phyloP scores from a whole-genome alignment of 2,797 vertebrate genomes.

The Squalus acanthias region DNA sequence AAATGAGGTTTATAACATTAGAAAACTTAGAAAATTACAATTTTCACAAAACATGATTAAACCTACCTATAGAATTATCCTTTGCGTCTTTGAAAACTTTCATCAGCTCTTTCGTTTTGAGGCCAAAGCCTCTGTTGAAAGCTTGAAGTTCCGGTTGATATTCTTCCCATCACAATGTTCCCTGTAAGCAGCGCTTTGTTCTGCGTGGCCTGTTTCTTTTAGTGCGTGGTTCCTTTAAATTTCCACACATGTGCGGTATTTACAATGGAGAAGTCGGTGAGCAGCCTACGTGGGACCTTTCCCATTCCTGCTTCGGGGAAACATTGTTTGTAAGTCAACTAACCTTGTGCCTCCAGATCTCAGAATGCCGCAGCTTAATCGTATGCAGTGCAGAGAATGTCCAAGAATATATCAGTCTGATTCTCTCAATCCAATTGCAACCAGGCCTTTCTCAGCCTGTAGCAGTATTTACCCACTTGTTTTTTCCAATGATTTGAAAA shows the following conservation, averaged over 20 bases:
- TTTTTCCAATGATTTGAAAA: not conserved
- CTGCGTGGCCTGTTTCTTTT: no score
- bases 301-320: no score
- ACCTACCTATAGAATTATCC: not conserved
- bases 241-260: no score
- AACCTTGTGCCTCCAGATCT: not conserved
- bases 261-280: no score
- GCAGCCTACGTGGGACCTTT: no score
- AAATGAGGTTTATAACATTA: not conserved
- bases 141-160: not conserved
- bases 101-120: not conserved
- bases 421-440: not conserved
- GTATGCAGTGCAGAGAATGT: no score
- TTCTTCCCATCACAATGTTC: not conserved
- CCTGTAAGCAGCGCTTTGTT: no score
- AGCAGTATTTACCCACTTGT: not conserved
- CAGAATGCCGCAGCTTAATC: not conserved
- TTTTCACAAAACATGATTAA: not conserved
- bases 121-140: not conserved
- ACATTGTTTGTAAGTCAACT: not conserved
- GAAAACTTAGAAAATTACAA: not conserved
- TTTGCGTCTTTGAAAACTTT: not conserved
- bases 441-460: not conserved
- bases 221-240: no score
- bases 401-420: not conserved